Evolutionary conservation across 2,113 vertebrate genomes (phyloP), one percentile per base, ranked within the genome.

Genomic region (Nerophis lumbriciformis): DNA sequence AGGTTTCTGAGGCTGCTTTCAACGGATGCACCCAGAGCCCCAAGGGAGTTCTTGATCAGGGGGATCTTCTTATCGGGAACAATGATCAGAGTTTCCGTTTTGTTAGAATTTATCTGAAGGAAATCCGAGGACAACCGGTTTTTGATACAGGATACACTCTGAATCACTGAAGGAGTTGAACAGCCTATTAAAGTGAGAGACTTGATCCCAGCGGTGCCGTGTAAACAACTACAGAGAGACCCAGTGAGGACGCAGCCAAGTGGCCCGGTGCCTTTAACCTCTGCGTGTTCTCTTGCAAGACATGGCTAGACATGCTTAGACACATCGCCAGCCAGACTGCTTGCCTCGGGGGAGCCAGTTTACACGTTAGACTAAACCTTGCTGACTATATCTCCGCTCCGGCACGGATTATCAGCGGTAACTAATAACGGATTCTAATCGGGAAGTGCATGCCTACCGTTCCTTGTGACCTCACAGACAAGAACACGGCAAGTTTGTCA

Each of bases 201-300:
- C 73, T 75, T 67, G 59, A 77, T 85, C 79, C 69, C 81, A 75
- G 38, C 38, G 73, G 77, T 74, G 69, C 54, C 67, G 48, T 73
- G 78, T 77, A 83, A 84, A 82, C 78, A 78, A 73, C 69, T 74
- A 70, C 73, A 66, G 66, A 63, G 65, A 77, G 53, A 63, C 71
- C 63, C 65, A 77, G 63, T 65, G 59, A 72, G 70, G 52, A 54
- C 52, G 59, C 52, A 63, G 37, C 67, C 72, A 83, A 82, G 65
- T 66, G 77, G 77, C 60, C 78, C 75, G 83, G 83, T 84, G 69
- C 72, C 63, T 71, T 76, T 75, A 76, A 85, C 84, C 80, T 88
- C 79, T 69, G 60, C 21, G 9, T 67, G 69, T 63, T 77, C 63
- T 59, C n/a, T 19, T 55, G 51, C 55, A 68, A 78, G 76, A 81